Evolutionary conservation across 2,797 vertebrate species (phyloP), one percentile per base, ranked within the genome.

Genomic region (Silurus lanzhouensis): DNA sequence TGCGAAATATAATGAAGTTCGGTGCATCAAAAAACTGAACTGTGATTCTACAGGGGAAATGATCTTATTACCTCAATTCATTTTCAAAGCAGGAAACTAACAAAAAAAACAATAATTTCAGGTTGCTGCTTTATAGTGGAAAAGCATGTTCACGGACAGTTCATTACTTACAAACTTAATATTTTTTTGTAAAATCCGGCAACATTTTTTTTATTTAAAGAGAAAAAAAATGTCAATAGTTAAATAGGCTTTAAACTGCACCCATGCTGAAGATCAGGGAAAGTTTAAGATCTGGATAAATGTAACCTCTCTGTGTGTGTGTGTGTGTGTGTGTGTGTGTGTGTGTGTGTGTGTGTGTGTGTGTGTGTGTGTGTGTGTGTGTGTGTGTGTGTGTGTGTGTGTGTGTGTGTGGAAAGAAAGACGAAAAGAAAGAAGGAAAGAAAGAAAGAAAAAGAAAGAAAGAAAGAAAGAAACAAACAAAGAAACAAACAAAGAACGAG

Each of bases 21-120:
- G 90, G 92, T 94, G 92, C 92, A 95, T 95, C 94, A 93, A 91
- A 90, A 92, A 91, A 52, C 48, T 91, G 91, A 87, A 85, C 88
- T 90, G 86, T 89, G 89, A 94, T 90, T 74, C 88, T 88, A 77
- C 85, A 86, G 79, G 77, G 44, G 27, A 82, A 92, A 87, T 90
- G 93, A 89, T 91, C 89, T 92, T 92, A 92, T 95, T 92, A 91
- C 92, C 93, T 93, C 93, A 95, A 94, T 95, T 94, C 94, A 92
- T 88, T 89, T 82, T 89, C 88, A 89, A 93, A 90, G 90, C 92
- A 91, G 90, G 76, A 71, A 84, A 85, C 10, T 63, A 66, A 85
- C 58, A 80, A 7, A 9, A 52, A 52, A 52, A 52, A 6, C 48
- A 52, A n/a, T n/a, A 9, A 68, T 84, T 64, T 76, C 74, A 58